Percentiles rank a stretch among this genome's conserved stretches.
These are phyloP conservation scores for Ispidina lecontei DNA, from an alignment of 2,797 vertebrate species.

Conservation along the genomic window DNA sequence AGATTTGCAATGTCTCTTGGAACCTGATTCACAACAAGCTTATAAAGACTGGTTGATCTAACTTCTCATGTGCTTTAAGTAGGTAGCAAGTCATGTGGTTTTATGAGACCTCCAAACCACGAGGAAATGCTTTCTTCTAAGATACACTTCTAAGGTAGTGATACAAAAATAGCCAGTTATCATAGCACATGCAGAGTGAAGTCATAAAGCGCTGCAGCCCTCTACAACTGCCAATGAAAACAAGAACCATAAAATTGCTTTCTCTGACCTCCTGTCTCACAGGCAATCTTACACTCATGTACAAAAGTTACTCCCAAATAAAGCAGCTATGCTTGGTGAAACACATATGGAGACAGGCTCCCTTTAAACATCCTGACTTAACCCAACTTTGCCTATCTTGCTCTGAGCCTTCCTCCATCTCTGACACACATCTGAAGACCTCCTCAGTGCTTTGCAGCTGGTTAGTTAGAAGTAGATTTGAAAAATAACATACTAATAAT, in stretches of 20 bases:
- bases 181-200: constrained; percentile 56
- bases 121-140: background rate
- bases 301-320: constrained; percentile 77
- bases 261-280: constrained; percentile 58
- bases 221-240: constrained; percentile 76
- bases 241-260: constrained; percentile 70
- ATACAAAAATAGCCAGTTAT: constrained; percentile 57
- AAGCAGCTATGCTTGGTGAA: constrained; percentile 74
- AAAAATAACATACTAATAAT: constrained; percentile 56
- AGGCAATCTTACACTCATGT: constrained; percentile 67
- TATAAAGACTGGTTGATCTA: background rate
- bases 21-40: background rate
- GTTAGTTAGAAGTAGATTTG: background rate
- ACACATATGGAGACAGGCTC: background rate
- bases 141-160: constrained; percentile 9
- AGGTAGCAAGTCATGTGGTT: background rate
- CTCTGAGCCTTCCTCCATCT: background rate
- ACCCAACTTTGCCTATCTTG: background rate
- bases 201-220: constrained; percentile 71
- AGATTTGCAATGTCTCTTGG: background rate
- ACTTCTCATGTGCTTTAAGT: background rate
- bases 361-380: background rate
- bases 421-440: background rate
- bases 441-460: constrained; percentile 77
- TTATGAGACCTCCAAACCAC: background rate